Evolutionary conservation across 2,888 invertebrate species (phyloP).

Genomic region (Petrophora chlorosata): DNA sequence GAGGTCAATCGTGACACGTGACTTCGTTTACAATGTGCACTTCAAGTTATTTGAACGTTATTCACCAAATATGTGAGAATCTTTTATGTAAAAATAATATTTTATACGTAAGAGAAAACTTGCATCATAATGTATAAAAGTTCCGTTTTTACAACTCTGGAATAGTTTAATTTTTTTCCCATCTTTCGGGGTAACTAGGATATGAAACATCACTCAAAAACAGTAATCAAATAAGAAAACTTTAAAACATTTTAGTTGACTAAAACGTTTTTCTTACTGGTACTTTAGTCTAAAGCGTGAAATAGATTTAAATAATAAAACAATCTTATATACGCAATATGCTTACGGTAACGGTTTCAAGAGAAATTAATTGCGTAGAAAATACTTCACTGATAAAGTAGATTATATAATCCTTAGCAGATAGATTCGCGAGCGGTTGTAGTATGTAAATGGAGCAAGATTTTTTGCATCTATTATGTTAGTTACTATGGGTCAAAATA

Average conservation of each 20-base stretch:
- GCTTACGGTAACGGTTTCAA: conserved; percentile 8
- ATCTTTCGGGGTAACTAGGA: no score
- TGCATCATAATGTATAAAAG: no score
- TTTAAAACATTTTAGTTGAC: not conserved
- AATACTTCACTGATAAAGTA: conserved; percentile 17
- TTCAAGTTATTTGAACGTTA: conserved; percentile 18
- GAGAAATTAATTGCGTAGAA: conserved; percentile 22
- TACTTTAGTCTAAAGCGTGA: conserved; percentile 1
- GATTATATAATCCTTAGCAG: conserved; percentile 6
- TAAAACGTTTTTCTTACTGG: no score
- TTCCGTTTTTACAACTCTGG: no score
- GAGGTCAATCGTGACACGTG: conserved; percentile 48
- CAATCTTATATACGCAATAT: conserved; percentile 10
- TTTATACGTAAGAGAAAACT: no score
- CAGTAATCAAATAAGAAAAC: no score
- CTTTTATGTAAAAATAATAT: not conserved
- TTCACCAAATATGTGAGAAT: not conserved
- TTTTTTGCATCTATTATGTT: not conserved
- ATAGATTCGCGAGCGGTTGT: not conserved
- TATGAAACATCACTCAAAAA: no score
- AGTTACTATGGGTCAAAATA: no score
- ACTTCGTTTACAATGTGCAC: conserved; percentile 27
- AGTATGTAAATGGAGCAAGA: not conserved
- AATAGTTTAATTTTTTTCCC: no score
- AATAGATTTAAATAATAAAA: conserved; percentile 19